These are phyloP conservation scores for Poecile atricapillus DNA, from an alignment of 2,113 vertebrate species.

Conservation along the genomic window DNA sequence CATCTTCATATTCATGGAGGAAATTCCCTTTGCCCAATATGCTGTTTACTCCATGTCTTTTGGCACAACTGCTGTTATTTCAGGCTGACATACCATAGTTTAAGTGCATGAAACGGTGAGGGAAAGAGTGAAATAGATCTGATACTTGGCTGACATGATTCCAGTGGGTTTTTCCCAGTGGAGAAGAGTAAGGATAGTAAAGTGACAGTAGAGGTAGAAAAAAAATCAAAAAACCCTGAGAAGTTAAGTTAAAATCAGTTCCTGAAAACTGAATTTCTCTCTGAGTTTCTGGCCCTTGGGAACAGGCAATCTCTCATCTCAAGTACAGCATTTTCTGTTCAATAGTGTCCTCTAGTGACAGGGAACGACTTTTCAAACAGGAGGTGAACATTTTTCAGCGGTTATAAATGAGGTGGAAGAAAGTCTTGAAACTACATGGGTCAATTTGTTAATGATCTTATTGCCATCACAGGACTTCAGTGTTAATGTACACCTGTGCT, in stretches of 20 bases:
- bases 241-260: slow-evolving; percentile 46
- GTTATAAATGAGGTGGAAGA: neutral
- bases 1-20: neutral
- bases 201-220: slow-evolving; percentile 1
- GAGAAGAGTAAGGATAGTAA: neutral
- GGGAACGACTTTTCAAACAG: neutral
- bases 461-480: neutral
- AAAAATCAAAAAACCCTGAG: neutral
- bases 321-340: slow-evolving; percentile 56
- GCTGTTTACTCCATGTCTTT: neutral
- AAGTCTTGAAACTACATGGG: neutral
- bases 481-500: neutral
- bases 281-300: neutral
- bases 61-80: neutral
- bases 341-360: slow-evolving; percentile 64
- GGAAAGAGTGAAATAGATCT: neutral
- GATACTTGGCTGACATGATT: slow-evolving; percentile 26
- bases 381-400: neutral
- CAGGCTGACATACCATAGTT: neutral
- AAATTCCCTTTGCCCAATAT: neutral
- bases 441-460: neutral
- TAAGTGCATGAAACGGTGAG: neutral
- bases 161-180: neutral
- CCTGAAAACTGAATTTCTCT: slow-evolving; percentile 62
- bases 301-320: neutral